These are phyloP conservation scores for Cynodonichthys magdalenae DNA, from an alignment of 2,797 vertebrate genomes.

Conservation along the genomic window DNA sequence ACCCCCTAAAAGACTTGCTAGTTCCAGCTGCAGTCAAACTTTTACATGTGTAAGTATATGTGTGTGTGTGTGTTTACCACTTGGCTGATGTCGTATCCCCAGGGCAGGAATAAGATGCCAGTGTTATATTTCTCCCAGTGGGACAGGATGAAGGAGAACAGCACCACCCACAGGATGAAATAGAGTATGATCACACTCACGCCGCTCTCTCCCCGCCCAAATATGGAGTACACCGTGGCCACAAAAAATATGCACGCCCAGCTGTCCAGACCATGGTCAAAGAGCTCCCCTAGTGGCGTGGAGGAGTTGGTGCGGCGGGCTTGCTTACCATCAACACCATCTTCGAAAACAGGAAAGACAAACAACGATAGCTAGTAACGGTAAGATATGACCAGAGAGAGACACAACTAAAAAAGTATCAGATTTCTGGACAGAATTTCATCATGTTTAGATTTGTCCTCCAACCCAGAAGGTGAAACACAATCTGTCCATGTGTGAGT, in stretches of 20 bases:
- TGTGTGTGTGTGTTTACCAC: slow-evolving; percentile 84
- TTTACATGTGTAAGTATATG: neutral
- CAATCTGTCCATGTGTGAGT: too few relatives aligned
- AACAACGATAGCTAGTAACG: neutral
- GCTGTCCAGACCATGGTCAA: slow-evolving; percentile 97
- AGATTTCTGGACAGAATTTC: too few relatives aligned
- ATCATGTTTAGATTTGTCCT: too few relatives aligned
- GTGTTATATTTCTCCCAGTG: slow-evolving; percentile 99
- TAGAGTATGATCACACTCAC: slow-evolving; percentile 90
- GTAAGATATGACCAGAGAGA: too few relatives aligned
- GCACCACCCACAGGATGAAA: slow-evolving; percentile 94
- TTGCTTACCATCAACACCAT: slow-evolving; percentile 97
- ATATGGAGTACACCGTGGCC: slow-evolving; percentile 95
- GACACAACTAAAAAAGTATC: too few relatives aligned
- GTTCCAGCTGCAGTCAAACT: too few relatives aligned
- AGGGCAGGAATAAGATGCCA: slow-evolving; percentile 95
- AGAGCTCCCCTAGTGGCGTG: slow-evolving; percentile 95
- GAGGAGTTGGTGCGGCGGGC: slow-evolving; percentile 96
- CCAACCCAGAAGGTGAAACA: too few relatives aligned
- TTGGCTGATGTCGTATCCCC: slow-evolving; percentile 98
- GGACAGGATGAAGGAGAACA: slow-evolving; percentile 98
- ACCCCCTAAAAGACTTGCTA: neutral
- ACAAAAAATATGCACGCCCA: slow-evolving; percentile 98
- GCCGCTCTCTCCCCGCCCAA: slow-evolving; percentile 88
- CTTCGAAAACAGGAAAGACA: slow-evolving; percentile 60